phyloP scores from a whole-genome alignment of 1,140 invertebrate genomes.

The Geopemphigus sp. region DNA sequence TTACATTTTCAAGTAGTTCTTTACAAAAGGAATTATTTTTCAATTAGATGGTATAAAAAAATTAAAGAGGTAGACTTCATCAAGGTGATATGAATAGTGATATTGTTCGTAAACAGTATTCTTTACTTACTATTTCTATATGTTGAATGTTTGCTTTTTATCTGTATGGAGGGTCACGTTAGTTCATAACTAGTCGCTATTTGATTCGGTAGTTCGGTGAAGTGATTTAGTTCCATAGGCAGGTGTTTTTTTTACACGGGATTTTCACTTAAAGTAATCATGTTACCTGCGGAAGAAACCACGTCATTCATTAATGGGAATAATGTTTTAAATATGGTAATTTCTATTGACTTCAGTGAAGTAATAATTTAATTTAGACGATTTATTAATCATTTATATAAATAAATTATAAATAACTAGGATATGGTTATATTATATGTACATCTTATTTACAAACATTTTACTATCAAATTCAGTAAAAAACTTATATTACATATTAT shows the following conservation, averaged over 20 bases:
- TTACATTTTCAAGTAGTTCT: conserved; percentile 3
- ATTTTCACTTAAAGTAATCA: background rate
- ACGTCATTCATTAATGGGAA: background rate
- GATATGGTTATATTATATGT: too few species aligned
- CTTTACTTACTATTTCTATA: conserved; percentile 11
- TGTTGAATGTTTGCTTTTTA: conserved; percentile 23
- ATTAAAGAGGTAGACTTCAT: conserved; percentile 23
- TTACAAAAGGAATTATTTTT: conserved; percentile 9
- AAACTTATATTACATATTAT: too few species aligned
- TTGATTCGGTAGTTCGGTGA: conserved; percentile 35
- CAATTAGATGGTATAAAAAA: conserved; percentile 20
- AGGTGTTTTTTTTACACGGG: background rate
- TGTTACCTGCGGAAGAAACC: conserved; percentile 1
- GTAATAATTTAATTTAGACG: background rate
- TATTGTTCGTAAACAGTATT: conserved; percentile 25
- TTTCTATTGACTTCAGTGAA: background rate
- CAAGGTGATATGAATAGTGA: conserved; percentile 11
- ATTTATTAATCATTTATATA: background rate
- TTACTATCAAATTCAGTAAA: too few species aligned
- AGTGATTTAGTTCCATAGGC: conserved; percentile 11
- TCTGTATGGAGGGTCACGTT: conserved; percentile 33
- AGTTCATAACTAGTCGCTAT: conserved; percentile 27
- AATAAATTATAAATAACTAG: too few species aligned
- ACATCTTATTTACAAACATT: too few species aligned
- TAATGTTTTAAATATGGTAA: background rate